Evolutionary conservation across 2,888 invertebrate species (phyloP).

Genomic region (Sinelater perroti): DNA sequence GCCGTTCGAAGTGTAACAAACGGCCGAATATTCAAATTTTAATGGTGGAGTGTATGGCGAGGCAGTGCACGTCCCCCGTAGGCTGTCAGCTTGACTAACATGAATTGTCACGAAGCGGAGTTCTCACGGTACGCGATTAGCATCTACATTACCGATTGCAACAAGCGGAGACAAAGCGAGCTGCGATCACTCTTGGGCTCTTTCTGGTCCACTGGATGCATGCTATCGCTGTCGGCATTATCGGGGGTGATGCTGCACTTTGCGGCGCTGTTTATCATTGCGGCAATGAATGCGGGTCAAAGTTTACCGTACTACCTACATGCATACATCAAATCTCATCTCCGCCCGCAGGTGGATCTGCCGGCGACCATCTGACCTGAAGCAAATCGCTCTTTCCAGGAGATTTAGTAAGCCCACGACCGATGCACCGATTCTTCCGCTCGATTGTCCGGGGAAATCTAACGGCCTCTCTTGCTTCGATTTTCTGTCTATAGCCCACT

Average conservation of each 20-base stretch:
- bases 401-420: no score
- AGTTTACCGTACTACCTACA: conserved; percentile 16
- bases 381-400: no score
- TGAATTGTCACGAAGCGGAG: conserved; percentile 54
- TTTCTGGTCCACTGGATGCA: conserved; percentile 44
- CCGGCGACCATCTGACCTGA: no score
- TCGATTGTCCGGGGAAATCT: no score
- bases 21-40: conserved; percentile 27
- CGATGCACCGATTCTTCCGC: no score
- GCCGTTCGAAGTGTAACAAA: conserved; percentile 8
- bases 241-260: conserved; percentile 46
- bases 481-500: no score
- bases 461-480: no score
- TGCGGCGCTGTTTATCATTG: conserved; percentile 24
- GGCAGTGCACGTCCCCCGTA: conserved; percentile 31
- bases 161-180: conserved; percentile 42
- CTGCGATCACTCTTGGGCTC: conserved; percentile 38
- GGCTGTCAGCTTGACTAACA: conserved; percentile 43
- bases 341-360: no score
- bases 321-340: neutral
- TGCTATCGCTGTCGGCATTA: conserved; percentile 40
- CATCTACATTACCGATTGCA: conserved; percentile 57
- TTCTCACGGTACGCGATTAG: conserved; percentile 56
- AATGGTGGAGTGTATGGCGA: conserved; percentile 24
- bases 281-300: conserved; percentile 23